Conservation (phyloP, 1,140 invertebrate species). For the Drosophila pandora region DNA sequence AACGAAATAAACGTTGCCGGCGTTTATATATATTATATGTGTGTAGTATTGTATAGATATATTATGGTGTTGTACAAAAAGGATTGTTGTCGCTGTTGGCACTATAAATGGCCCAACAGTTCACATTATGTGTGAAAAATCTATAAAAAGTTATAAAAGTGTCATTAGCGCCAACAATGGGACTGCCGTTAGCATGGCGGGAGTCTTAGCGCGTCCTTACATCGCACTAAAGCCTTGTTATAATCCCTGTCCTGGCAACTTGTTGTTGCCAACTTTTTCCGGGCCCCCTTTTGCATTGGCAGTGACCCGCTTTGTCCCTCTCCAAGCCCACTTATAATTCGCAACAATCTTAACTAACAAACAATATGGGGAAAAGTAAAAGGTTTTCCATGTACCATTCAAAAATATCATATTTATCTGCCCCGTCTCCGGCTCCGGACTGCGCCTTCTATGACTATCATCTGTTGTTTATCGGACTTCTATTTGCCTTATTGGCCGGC, state of each 20-base stretch:
- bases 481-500: slow-evolving; percentile 24
- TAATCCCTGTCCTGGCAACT: slow-evolving; percentile 43
- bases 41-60: not conserved
- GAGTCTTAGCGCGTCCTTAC: slow-evolving; percentile 29
- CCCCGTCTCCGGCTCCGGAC: not conserved
- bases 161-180: slow-evolving; percentile 79
- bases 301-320: slow-evolving; percentile 20
- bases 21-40: slow-evolving; percentile 43
- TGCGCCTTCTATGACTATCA: slow-evolving; percentile 42
- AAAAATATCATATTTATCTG: slow-evolving; percentile 32
- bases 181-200: slow-evolving; percentile 23
- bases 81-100: slow-evolving; percentile 68
- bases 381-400: slow-evolving; percentile 55
- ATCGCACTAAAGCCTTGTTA: slow-evolving; percentile 48
- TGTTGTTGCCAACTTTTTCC: slow-evolving; percentile 30
- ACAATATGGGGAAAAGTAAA: slow-evolving; percentile 47
- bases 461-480: slow-evolving; percentile 29
- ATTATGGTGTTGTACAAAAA: slow-evolving; percentile 56
- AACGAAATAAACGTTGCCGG: slow-evolving; percentile 48
- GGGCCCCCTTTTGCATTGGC: slow-evolving; percentile 22
- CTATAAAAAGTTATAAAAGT: slow-evolving; percentile 83
- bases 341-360: slow-evolving; percentile 36
- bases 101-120: slow-evolving; percentile 73
- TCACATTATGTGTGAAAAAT: slow-evolving; percentile 78
- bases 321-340: slow-evolving; percentile 20